Evolutionary conservation across 2,113 vertebrate genomes (phyloP), one percentile per base, ranked within the genome.

Genomic region (Sceloporus tristichus): DNA sequence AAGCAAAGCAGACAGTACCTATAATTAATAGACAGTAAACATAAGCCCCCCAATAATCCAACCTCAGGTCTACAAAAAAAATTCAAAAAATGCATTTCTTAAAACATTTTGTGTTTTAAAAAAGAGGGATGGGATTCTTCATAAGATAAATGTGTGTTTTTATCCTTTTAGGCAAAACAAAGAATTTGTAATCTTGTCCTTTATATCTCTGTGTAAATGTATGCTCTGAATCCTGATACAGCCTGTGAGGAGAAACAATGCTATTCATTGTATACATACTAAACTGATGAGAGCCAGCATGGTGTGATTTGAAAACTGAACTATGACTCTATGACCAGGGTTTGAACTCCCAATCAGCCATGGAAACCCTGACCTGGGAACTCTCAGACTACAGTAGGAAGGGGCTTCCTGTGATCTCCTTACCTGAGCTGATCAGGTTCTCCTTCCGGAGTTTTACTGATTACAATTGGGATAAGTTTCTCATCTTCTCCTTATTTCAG

Each of bases 1-100:
- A 27, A 83, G 78, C 65, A 89, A 82, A 89, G 80, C 84, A 38
- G 75, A 75, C 79, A 77, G 74, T 74, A 70, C 81, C 29, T 83
- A 88, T 83, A 78, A 83, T 78, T 90, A 90, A 88, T 59, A 66
- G 65, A 23, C 27, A 19, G 13, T 93, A 7, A 19, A 0, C 14
- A 77, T 38, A 40, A 66, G 18, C 48, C 5, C 4, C 9, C 3
- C 79, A 91, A 84, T 78, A 87, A 70, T 71, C 66, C 66, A 87
- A 88, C 74, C 40, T 7, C 68, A 80, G 21, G 59, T 27, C 87
- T 73, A 80, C 70, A 62, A 84, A n/a, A 82, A 90, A 62, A 2
- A 38, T 40, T 13, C 1, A 0, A 5, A 6, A 86, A 38, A 7
- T 62, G 14, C 38, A 56, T 42, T 78, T 78, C 68, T 53, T 6